These are phyloP conservation scores for Yponomeuta malinellus DNA, from an alignment of 2,888 invertebrate genomes.

Conservation along the genomic window DNA sequence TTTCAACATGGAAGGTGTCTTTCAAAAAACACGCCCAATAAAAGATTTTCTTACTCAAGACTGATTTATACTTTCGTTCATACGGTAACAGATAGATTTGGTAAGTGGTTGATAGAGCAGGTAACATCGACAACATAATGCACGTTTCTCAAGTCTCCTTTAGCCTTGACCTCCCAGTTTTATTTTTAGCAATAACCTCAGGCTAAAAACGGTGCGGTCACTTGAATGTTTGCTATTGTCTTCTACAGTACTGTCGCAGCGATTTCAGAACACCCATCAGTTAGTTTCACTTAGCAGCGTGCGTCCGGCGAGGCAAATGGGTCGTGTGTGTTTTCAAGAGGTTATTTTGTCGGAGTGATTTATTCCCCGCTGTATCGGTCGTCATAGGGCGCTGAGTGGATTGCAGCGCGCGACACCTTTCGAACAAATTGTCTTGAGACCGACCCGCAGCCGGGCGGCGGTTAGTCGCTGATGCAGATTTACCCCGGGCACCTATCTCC, in stretches of 20 bases:
- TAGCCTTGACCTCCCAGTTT: too few relatives aligned
- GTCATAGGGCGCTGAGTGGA: constrained; percentile 57
- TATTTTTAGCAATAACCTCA: too few relatives aligned
- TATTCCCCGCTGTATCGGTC: constrained; percentile 41
- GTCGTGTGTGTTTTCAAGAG: background rate
- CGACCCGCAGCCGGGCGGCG: constrained; percentile 43
- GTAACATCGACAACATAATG: too few relatives aligned
- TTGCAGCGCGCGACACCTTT: constrained; percentile 69
- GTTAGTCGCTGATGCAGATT: constrained; percentile 70
- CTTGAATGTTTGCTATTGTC: background rate
- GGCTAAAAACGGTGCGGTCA: too few relatives aligned
- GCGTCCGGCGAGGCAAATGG: constrained; percentile 8
- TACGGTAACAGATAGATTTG: too few relatives aligned
- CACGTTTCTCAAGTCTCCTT: too few relatives aligned
- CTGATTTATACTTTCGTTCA: too few relatives aligned
- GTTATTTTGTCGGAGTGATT: constrained; percentile 27
- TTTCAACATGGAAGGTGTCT: background rate
- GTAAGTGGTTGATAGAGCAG: too few relatives aligned
- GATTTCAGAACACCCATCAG: background rate
- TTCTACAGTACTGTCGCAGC: background rate
- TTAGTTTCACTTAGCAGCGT: background rate
- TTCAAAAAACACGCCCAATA: background rate
- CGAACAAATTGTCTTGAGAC: constrained; percentile 74
- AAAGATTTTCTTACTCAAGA: background rate
- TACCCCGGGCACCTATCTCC: constrained; percentile 41